Evolutionary conservation across 2,113 vertebrate genomes (phyloP), one percentile per base, ranked within the genome.

Genomic region (Hippocampus guttulatus): DNA sequence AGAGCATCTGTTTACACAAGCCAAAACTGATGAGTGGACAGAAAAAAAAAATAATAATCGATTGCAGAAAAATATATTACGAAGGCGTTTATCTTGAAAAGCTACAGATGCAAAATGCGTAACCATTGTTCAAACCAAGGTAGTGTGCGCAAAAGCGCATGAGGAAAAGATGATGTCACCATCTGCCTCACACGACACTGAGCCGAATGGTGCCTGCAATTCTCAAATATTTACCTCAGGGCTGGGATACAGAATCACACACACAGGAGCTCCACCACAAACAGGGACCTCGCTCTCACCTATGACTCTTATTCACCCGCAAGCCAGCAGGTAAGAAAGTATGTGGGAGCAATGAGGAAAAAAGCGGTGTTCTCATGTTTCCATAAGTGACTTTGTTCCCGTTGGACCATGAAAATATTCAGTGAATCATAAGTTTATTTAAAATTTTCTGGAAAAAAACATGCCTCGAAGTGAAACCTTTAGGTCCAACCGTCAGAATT

Each of bases 191-290:
- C 68, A 81, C 67, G 23, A 73, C 73, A 82, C 72, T 69, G 78
- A 73, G 45, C 70, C 66, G 77, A 74, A 74, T 71, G 75, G 71
- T 82, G 71, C 80, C 76, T 78, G 73, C 69, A 67, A 60, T 79
- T 64, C 66, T 83, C 75, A 83, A 82, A 85, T 84, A 82, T 84
- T 83, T 83, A 86, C 74, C 67, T 71, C 71, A 72, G 67, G 60
- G 66, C 67, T 14, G 16, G 25, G 75, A 67, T 67, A 75, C 23
- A 27, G 54, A 51, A 77, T 78, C 41, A 67, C 76, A 82, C 74
- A 81, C 82, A 82, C 78, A 75, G 52, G 67, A 76, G 70, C 71
- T 67, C 27, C 60, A n/a, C 68, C 49, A 68, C 7, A 51, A 71
- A 74, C 66, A 71, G n/a, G 33, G 25, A 58, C 45, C 55, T 49